Conservation (phyloP, 1,140 invertebrate genomes). For the Pantala flavescens region DNA sequence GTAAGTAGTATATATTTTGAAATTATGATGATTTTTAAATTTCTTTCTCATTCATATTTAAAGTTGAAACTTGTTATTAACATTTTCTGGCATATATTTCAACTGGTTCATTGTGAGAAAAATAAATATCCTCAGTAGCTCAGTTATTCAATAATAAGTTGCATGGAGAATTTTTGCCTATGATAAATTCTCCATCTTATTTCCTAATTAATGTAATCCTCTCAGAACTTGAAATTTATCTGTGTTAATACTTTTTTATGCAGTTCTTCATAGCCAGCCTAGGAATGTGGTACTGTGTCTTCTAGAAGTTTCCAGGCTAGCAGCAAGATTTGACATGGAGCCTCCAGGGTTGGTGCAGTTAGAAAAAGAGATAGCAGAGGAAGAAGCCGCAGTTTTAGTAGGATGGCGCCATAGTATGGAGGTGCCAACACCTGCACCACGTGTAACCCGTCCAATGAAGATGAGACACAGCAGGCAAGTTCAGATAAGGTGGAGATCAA, state of each 20-base stretch:
- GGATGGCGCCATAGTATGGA: background rate
- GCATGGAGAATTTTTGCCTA: no score
- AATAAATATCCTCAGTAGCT: no score
- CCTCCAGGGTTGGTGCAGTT: conserved; percentile 80
- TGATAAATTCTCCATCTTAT: no score
- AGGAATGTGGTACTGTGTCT: conserved; percentile 80
- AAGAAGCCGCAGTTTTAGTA: conserved; percentile 35
- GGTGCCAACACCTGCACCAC: conserved; percentile 27
- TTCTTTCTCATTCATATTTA: no score
- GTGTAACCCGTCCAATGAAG: conserved; percentile 31
- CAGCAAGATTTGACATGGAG: conserved; percentile 61
- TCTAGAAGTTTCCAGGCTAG: conserved; percentile 75
- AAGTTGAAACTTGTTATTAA: no score
- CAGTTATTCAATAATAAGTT: no score
- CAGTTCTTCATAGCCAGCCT: conserved; percentile 67
- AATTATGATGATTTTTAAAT: no score
- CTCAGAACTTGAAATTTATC: no score
- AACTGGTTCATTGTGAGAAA: no score
- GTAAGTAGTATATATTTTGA: no score
- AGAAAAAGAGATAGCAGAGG: conserved; percentile 78
- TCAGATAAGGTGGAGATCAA: background rate
- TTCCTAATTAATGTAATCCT: no score
- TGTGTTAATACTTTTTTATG: conserved; percentile 23
- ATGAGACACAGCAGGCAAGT: conserved; percentile 46
- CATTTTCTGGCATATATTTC: no score